Base-by-base conservation (phyloP, 2,888 invertebrate species). In the Margaritifera margaritifera region DNA sequence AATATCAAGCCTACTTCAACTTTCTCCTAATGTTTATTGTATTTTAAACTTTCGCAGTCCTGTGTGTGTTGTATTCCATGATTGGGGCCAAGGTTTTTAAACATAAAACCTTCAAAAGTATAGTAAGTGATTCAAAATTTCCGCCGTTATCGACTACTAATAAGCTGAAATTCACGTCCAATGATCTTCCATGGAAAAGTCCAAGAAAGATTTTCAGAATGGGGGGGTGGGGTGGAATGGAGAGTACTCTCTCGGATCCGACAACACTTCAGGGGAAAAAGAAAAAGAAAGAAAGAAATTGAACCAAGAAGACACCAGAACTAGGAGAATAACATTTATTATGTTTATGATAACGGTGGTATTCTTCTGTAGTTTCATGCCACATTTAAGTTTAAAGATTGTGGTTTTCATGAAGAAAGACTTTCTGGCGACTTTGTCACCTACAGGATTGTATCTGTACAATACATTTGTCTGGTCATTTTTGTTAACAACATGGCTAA, bases 401-500 rank as follows among this genome's bases (percentile, higher is more conserved):
- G 60, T 64, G 18, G 59, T 63, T 5, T 75, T 65, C 51, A 66
- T 72, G 18, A 62, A 69, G 50, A 52, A 54, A 11, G 67, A 71
- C 20, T 78, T 71, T 64, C 67, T 73, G 42, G 18, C 57, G 18
- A 63, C 53, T 19, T 68, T 75, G 71, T 62, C 71, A 1, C 72
- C 66, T 60, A 62, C 63, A 8, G 74, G 66, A 15, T 66, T 69
- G 42, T 31, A 72, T 18, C 50, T 67, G 2, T 78, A 67, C 53
- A 75, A 78, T 63, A 78, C 75, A n/a, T 64, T 78, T 20, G 58
- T 78, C 24, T 75, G 75, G 75, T 74, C 69, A 42, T 73, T 78
- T 78, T 67, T 56, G 64, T 78, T 18, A 78, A 75, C 59, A 78
- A 75, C 52, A 74, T 78, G 71, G 73, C 74, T 4, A 78, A 78